Conservation (phyloP, 1,140 invertebrate species). For the Diachasmimorpha longicaudata region DNA sequence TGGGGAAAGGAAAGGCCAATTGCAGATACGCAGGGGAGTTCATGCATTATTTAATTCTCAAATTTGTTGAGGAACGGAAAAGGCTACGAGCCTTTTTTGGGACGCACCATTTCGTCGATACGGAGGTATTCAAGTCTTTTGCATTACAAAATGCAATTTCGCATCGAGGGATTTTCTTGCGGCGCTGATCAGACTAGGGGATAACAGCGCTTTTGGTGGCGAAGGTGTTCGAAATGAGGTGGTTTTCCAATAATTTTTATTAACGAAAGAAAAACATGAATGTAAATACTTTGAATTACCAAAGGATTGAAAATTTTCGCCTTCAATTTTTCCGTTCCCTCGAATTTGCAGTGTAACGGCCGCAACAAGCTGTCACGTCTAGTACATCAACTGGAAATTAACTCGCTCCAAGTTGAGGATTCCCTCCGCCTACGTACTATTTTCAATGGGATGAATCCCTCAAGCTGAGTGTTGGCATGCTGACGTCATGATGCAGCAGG, state of each 20-base stretch:
- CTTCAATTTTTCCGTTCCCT: no score
- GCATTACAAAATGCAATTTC: slow-evolving; percentile 14
- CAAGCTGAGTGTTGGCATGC: not conserved
- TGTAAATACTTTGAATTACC: no score
- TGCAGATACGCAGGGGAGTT: not conserved
- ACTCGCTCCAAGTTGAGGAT: slow-evolving; percentile 30
- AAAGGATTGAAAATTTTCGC: no score
- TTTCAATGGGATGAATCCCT: not conserved
- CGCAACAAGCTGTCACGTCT: slow-evolving; percentile 20
- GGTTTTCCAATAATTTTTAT: not conserved
- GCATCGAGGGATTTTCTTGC: not conserved
- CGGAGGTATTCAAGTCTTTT: not conserved
- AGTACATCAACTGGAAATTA: slow-evolving; percentile 18
- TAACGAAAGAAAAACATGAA: no score
- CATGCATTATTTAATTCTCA: slow-evolving; percentile 35
- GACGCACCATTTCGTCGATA: not conserved
- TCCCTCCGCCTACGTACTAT: slow-evolving; percentile 24
- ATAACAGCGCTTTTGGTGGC: not conserved
- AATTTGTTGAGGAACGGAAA: slow-evolving; percentile 22
- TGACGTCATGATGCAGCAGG: slow-evolving; percentile 5
- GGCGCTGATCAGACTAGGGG: not conserved
- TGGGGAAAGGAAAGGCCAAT: not conserved
- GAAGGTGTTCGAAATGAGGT: not conserved
- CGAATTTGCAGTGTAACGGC: not conserved
- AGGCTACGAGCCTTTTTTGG: slow-evolving; percentile 21